These are phyloP conservation scores for Pyxicephalus adspersus DNA, from an alignment of 2,113 vertebrate species.

Conservation along the genomic window DNA sequence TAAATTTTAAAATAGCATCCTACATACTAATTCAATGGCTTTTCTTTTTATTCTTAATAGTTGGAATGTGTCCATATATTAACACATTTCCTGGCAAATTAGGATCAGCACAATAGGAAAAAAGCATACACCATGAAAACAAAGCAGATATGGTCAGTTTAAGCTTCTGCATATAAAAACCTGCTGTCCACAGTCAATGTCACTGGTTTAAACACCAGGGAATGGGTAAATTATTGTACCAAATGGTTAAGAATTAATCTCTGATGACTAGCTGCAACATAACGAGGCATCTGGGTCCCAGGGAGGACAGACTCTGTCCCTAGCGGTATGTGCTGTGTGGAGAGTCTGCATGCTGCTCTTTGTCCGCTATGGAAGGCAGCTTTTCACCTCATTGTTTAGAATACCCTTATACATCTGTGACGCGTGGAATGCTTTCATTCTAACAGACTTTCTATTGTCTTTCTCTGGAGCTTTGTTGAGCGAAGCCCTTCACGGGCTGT, in stretches of 20 bases:
- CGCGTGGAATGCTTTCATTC: slow-evolving; percentile 82
- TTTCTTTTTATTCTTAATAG: no score
- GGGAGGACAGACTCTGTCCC: slow-evolving; percentile 78
- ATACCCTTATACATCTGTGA: slow-evolving; percentile 86
- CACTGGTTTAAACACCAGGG: slow-evolving; percentile 77
- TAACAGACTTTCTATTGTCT: slow-evolving; percentile 87
- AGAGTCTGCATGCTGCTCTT: slow-evolving; percentile 78
- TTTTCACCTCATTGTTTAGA: slow-evolving; percentile 82
- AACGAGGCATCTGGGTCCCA: slow-evolving; percentile 83
- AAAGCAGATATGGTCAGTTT: slow-evolving; percentile 72
- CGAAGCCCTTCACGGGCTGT: slow-evolving; percentile 77
- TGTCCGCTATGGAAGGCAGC: slow-evolving; percentile 79
- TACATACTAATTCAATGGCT: no score
- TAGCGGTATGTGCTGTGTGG: slow-evolving; percentile 79
- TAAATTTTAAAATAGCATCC: no score
- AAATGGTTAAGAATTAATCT: slow-evolving; percentile 86
- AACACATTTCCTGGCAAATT: no score
- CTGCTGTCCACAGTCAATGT: slow-evolving; percentile 63
- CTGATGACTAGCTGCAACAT: slow-evolving; percentile 80
- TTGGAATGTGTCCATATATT: no score
- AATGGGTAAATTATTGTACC: slow-evolving; percentile 82
- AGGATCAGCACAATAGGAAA: not conserved
- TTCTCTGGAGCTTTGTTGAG: slow-evolving; percentile 77
- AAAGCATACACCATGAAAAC: not conserved
- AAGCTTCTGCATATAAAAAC: slow-evolving; percentile 71